A percentile compares a stretch with the other conserved stretches of the same genome.
Conservation (phyloP, 2,888 invertebrate species). For the Fragum whitleyi region DNA sequence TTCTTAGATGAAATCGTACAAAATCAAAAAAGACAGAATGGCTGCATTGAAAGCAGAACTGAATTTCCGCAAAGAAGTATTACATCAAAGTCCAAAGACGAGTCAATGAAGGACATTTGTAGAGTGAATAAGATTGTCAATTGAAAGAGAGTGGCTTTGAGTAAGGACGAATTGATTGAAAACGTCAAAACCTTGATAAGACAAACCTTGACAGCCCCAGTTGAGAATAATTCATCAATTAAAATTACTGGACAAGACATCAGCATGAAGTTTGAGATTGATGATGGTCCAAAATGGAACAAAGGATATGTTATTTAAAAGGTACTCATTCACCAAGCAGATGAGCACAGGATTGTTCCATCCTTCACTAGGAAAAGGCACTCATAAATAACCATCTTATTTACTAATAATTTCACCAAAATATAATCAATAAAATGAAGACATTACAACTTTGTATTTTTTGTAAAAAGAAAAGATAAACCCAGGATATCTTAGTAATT, state of each 20-base stretch:
- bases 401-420: neutral
- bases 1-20: neutral
- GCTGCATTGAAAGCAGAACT: constrained; percentile 37
- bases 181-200: constrained; percentile 22
- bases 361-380: neutral
- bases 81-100: constrained; percentile 9
- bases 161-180: neutral
- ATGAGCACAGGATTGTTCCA: neutral
- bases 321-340: constrained; percentile 24
- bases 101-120: neutral
- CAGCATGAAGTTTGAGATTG: constrained; percentile 24
- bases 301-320: constrained; percentile 34
- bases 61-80: constrained; percentile 22
- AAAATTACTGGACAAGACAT: neutral
- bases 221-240: neutral
- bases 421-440: neutral
- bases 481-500: neutral
- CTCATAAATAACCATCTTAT: neutral
- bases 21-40: neutral
- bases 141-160: constrained; percentile 5
- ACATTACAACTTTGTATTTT: neutral
- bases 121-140: neutral
- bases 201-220: neutral
- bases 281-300: constrained; percentile 30
- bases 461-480: neutral